Evolutionary conservation across 2,888 invertebrate genomes (phyloP).

Genomic region (Sphaerophoria rueppellii): DNA sequence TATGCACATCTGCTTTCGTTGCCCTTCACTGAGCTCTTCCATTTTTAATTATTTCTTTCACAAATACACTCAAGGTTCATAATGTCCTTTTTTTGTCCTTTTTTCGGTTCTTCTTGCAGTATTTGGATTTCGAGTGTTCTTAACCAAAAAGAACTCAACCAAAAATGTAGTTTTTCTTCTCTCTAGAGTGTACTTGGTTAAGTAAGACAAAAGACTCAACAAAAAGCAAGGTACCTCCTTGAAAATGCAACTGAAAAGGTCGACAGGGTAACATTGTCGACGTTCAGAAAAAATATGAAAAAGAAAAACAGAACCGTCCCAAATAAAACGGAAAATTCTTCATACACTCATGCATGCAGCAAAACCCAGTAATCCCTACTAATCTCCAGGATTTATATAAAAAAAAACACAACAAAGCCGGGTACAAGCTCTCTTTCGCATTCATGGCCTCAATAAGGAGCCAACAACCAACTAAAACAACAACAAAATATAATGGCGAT

Average conservation of each 20-base stretch:
- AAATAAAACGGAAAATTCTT: conserved; percentile 46
- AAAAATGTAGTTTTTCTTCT: conserved; percentile 25
- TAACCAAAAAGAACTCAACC: conserved; percentile 31
- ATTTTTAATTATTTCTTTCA: conserved; percentile 46
- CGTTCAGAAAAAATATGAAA: conserved; percentile 25
- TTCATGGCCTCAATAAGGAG: conserved; percentile 69
- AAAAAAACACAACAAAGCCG: conserved; percentile 62
- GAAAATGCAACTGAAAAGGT: conserved; percentile 64
- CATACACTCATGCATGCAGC: conserved; percentile 56
- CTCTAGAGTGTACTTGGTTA: not conserved
- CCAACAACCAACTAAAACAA: conserved; percentile 36
- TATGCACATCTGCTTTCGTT: conserved; percentile 30
- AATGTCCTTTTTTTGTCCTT: conserved; percentile 9
- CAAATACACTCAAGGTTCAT: conserved; percentile 18
- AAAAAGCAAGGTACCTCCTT: conserved; percentile 22
- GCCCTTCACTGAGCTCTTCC: conserved; percentile 16
- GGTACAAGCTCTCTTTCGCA: conserved; percentile 52
- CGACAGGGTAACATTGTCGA: conserved; percentile 24
- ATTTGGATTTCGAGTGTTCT: conserved; percentile 16
- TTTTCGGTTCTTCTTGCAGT: conserved; percentile 21
- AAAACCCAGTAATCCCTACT: conserved; percentile 66
- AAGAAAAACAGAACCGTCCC: conserved; percentile 23
- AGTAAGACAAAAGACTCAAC: not conserved
- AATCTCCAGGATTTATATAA: conserved; percentile 65
- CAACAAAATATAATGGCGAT: not conserved